Conservation (phyloP, 2,888 invertebrate genomes). For the Rosalia funebris region DNA sequence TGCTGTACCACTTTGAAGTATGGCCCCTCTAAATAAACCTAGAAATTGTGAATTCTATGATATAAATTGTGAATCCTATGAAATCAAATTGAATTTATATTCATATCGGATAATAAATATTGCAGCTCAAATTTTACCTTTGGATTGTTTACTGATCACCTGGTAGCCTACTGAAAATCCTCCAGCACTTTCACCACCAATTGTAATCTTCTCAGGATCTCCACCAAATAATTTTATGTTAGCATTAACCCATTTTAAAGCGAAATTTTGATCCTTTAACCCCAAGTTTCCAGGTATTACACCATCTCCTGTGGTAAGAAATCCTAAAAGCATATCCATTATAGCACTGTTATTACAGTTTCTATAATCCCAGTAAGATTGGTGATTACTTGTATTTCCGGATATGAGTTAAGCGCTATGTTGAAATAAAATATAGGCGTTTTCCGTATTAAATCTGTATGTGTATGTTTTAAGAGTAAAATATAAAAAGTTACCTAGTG, state of each 20-base stretch:
- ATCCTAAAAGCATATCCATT: conserved; percentile 30
- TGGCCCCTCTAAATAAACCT: conserved; percentile 32
- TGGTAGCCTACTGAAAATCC: conserved; percentile 6
- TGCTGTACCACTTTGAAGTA: conserved; percentile 26
- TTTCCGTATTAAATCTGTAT: too few species aligned
- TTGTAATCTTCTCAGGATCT: conserved; percentile 21
- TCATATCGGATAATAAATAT: conserved; percentile 4
- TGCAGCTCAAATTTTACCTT: conserved; percentile 22
- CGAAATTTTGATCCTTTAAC: conserved; percentile 20
- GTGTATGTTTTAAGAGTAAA: too few species aligned
- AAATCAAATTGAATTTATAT: too few species aligned
- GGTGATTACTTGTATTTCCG: too few species aligned
- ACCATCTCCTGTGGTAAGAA: conserved; percentile 26
- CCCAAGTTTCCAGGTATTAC: conserved; percentile 25
- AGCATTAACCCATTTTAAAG: conserved; percentile 21
- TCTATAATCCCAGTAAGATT: too few species aligned
- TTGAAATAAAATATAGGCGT: too few species aligned
- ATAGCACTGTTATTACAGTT: too few species aligned
- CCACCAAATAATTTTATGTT: conserved; percentile 33
- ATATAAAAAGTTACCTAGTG: conserved; percentile 17
- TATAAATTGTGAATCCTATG: too few species aligned
- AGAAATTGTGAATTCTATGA: background rate
- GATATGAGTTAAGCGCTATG: too few species aligned
- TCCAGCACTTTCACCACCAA: conserved; percentile 24
- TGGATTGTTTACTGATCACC: background rate